Percentiles rank a stretch among this genome's conserved stretches.
Evolutionary conservation across 1,140 invertebrate species (phyloP).

Genomic region (Temnothorax curvispinosus): DNA sequence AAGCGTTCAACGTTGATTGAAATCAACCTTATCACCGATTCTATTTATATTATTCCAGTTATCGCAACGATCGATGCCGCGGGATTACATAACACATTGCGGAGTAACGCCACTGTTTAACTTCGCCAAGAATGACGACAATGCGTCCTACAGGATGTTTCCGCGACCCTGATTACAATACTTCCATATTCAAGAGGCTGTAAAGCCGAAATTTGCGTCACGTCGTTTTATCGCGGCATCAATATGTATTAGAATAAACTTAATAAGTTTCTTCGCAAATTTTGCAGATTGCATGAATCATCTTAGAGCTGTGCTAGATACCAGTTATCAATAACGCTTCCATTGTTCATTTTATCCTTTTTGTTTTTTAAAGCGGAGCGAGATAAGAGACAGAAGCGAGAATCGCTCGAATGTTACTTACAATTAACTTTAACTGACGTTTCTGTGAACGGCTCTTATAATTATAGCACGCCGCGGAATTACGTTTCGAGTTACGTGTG

Average conservation of each 20-base stretch:
- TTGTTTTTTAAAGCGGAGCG: no score
- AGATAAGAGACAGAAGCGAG: neutral
- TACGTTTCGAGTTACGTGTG: neutral
- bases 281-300: no score
- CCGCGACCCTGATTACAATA: neutral
- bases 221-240: neutral
- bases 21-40: conserved; percentile 27
- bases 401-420: neutral
- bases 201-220: neutral
- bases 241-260: neutral
- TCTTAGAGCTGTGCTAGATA: no score
- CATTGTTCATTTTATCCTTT: no score
- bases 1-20: neutral
- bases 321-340: no score
- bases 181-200: neutral
- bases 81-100: conserved; percentile 24
- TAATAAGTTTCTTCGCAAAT: no score
- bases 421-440: neutral
- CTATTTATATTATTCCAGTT: neutral
- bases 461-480: neutral
- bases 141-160: neutral
- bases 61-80: conserved; percentile 1
- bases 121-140: neutral
- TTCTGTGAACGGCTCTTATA: conserved; percentile 7
- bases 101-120: neutral